Conservation (phyloP, 1,140 invertebrate species). For the Heterodera schachtii region DNA sequence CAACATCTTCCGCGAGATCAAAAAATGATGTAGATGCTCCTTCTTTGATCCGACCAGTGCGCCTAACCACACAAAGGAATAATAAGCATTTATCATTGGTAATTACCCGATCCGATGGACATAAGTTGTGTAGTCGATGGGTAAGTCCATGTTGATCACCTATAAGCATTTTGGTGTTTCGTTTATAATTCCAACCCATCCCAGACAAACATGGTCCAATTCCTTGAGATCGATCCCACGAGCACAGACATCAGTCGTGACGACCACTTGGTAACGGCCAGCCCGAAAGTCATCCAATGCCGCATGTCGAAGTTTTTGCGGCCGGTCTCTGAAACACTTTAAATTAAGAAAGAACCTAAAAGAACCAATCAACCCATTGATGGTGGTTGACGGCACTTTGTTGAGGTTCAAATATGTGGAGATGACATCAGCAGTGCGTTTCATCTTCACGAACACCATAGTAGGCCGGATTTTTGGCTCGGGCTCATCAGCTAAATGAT, state of each 20-base stretch:
- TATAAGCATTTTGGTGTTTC: constrained; percentile 64
- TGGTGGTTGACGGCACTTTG: constrained; percentile 34
- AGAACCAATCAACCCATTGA: constrained; percentile 25
- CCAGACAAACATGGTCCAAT: constrained; percentile 81
- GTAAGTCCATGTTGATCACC: constrained; percentile 89
- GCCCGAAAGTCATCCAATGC: constrained; percentile 78
- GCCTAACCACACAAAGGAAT: constrained; percentile 29
- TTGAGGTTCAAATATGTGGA: constrained; percentile 73
- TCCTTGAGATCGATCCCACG: constrained; percentile 78
- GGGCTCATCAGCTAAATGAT: constrained; percentile 34
- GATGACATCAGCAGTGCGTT: constrained; percentile 84
- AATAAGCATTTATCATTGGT: too few relatives aligned
- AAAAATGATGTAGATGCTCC: constrained; percentile 51
- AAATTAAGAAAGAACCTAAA: constrained; percentile 16
- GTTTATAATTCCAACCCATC: not conserved
- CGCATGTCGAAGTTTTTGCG: constrained; percentile 84
- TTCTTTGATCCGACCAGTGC: constrained; percentile 73
- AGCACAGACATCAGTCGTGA: not conserved
- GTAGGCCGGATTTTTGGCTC: constrained; percentile 70
- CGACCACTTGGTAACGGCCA: constrained; percentile 10
- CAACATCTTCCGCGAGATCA: constrained; percentile 39
- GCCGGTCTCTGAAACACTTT: constrained; percentile 72
- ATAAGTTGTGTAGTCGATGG: constrained; percentile 86
- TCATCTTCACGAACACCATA: constrained; percentile 86
- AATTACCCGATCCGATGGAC: constrained; percentile 81